A percentile compares a stretch with the other conserved stretches of the same genome.
phyloP scores from a whole-genome alignment of 2,113 vertebrate genomes.

The Pseudois nayaur region DNA sequence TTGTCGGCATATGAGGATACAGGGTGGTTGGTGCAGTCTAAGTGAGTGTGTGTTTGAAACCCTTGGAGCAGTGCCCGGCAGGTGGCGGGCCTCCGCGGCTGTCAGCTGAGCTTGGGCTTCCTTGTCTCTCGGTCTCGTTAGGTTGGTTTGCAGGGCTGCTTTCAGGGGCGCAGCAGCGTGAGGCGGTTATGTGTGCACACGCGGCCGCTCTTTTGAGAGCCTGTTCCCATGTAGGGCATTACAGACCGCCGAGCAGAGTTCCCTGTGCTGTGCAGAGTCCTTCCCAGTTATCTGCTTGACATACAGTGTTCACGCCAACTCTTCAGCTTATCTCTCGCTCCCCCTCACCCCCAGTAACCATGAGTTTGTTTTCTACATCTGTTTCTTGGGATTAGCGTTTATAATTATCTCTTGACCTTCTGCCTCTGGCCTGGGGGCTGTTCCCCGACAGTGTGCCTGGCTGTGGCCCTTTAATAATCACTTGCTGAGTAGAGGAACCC shows the following conservation, averaged over 20 bases:
- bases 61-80: neutral
- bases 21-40: neutral
- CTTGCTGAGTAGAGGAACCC: neutral
- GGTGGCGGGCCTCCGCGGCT: neutral
- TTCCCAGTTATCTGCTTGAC: neutral
- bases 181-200: rapidly evolving
- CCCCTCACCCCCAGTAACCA: neutral
- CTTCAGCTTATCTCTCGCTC: neutral
- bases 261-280: neutral
- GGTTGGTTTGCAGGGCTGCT: neutral
- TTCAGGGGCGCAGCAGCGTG: neutral
- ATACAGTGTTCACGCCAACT: neutral
- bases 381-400: neutral
- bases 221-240: rapidly evolving
- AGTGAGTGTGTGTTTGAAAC: neutral
- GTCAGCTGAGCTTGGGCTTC: neutral
- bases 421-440: neutral
- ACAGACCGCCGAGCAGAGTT: neutral
- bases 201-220: neutral
- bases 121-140: neutral
- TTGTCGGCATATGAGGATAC: too few species aligned
- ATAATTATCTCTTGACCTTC: neutral
- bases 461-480: neutral
- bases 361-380: neutral
- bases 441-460: neutral